Percentiles rank a stretch among this genome's conserved stretches.
phyloP scores from a whole-genome alignment of 2,888 invertebrate genomes.

The Hemistola chrysoprasaria region DNA sequence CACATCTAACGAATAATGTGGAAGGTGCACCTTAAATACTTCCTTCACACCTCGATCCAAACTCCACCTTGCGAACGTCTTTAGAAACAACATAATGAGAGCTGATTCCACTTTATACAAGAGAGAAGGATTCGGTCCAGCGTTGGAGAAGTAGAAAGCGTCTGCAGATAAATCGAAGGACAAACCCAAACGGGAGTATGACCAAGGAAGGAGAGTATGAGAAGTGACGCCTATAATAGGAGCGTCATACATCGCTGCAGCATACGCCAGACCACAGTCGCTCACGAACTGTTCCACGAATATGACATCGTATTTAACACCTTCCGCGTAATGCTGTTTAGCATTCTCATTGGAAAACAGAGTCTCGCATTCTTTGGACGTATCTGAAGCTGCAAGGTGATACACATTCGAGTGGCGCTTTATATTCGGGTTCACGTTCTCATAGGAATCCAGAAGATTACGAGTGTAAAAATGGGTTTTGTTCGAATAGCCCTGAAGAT shows the following conservation, averaged over 20 bases:
- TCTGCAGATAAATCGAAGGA: slow-evolving; percentile 73
- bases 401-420: slow-evolving; percentile 33
- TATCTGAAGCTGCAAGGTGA: slow-evolving; percentile 23
- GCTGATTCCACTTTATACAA: slow-evolving; percentile 46
- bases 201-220: slow-evolving; percentile 71
- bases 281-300: slow-evolving; percentile 70
- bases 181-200: slow-evolving; percentile 64
- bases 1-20: slow-evolving; percentile 67
- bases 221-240: slow-evolving; percentile 80
- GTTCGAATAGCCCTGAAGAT: slow-evolving; percentile 43
- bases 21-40: slow-evolving; percentile 58
- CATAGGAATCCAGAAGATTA: slow-evolving; percentile 33
- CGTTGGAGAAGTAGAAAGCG: slow-evolving; percentile 62
- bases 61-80: slow-evolving; percentile 38
- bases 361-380: slow-evolving; percentile 34
- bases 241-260: slow-evolving; percentile 53
- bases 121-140: slow-evolving; percentile 46
- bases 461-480: slow-evolving; percentile 17
- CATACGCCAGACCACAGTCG: slow-evolving; percentile 64
- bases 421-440: slow-evolving; percentile 27
- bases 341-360: slow-evolving; percentile 49
- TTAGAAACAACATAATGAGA: slow-evolving; percentile 38
- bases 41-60: slow-evolving; percentile 53
- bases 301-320: slow-evolving; percentile 62
- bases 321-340: slow-evolving; percentile 36